phyloP scores from a whole-genome alignment of 1,140 invertebrate genomes.

The Bombus fervidus region DNA sequence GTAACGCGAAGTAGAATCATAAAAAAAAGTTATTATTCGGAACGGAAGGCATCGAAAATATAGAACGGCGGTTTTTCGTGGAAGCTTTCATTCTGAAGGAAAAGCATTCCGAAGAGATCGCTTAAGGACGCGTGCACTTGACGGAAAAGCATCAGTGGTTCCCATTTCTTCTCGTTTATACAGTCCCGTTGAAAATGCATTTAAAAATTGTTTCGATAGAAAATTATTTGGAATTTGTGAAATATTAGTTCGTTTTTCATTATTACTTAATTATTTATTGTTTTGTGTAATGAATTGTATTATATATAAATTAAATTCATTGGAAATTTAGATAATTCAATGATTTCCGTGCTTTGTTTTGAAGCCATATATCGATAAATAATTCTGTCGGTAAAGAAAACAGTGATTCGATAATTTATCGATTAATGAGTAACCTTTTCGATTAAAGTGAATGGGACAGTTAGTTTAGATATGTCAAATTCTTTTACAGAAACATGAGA shows the following conservation, averaged over 20 bases:
- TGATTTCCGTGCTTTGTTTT: background rate
- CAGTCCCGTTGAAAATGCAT: background rate
- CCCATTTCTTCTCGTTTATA: background rate
- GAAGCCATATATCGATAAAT: background rate
- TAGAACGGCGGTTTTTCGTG: conserved; percentile 5
- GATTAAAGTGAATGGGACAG: background rate
- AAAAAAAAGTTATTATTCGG: background rate
- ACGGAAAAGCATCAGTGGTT: background rate
- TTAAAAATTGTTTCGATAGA: background rate
- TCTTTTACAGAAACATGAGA: background rate
- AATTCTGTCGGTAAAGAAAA: background rate
- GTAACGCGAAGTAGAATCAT: background rate
- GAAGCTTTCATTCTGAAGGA: background rate
- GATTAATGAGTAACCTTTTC: background rate
- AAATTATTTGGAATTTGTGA: background rate
- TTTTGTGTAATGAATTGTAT: background rate
- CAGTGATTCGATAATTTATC: background rate
- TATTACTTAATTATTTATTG: background rate
- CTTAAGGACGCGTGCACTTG: conserved; percentile 12
- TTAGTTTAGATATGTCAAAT: background rate
- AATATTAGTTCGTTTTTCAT: background rate
- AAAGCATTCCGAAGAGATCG: conserved; percentile 7
- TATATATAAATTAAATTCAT: background rate
- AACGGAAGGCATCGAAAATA: background rate
- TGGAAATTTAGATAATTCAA: background rate